These are phyloP conservation scores for Apis cerana DNA, from an alignment of 1,140 invertebrate genomes.

Conservation along the genomic window DNA sequence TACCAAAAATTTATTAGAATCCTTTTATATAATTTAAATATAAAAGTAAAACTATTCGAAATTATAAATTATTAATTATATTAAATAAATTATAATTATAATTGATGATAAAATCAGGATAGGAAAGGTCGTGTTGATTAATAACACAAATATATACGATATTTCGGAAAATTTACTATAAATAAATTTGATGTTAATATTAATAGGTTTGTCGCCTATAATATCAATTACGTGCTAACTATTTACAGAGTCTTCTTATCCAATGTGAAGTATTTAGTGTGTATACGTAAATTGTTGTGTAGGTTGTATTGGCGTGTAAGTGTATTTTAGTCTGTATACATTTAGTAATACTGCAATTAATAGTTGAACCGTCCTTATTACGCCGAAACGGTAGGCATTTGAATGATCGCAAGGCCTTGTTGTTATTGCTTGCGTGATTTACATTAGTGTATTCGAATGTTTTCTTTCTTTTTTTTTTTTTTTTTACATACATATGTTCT, in stretches of 20 bases:
- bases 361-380: constrained; percentile 75
- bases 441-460: background rate
- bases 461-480: background rate
- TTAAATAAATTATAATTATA: too few relatives aligned
- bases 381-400: constrained; percentile 68
- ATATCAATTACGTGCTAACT: constrained; percentile 72
- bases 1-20: background rate
- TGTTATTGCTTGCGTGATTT: constrained; percentile 66
- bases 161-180: constrained; percentile 80
- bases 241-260: constrained; percentile 78
- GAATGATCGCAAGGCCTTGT: constrained; percentile 62
- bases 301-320: constrained; percentile 46
- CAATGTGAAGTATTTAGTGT: constrained; percentile 54
- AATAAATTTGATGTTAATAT: constrained; percentile 79
- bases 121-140: constrained; percentile 12
- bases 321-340: constrained; percentile 75
- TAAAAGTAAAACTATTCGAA: too few relatives aligned
- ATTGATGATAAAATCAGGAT: background rate
- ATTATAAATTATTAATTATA: too few relatives aligned
- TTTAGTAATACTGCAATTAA: constrained; percentile 81
- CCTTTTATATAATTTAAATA: background rate
- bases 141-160: constrained; percentile 61
- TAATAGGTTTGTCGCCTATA: constrained; percentile 72
- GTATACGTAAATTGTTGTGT: constrained; percentile 36
- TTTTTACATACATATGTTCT: constrained; percentile 9